Evolutionary conservation across 1,140 invertebrate genomes (phyloP).

Genomic region (Scylla paramamosain): DNA sequence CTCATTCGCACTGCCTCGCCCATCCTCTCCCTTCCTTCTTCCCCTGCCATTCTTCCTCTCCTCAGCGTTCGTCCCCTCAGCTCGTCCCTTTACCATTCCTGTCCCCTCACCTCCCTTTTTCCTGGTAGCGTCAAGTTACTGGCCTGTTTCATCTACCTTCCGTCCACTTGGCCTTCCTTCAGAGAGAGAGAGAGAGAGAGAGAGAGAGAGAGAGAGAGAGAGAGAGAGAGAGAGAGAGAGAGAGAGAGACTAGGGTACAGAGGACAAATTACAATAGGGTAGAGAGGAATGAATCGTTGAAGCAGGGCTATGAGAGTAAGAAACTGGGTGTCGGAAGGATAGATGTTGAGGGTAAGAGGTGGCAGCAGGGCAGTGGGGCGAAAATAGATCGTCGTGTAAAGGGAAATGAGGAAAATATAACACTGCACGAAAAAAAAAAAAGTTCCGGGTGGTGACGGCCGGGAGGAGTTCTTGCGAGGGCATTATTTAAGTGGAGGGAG

Average conservation of each 20-base stretch:
- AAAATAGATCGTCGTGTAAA: background rate
- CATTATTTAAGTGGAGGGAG: background rate
- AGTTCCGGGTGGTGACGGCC: background rate
- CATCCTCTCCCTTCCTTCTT: too few relatives aligned
- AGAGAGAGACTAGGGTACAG: background rate
- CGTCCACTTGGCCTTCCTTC: too few relatives aligned
- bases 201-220: conserved; percentile 3
- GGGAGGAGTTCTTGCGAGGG: background rate
- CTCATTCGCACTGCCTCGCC: too few relatives aligned
- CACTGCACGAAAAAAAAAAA: too few relatives aligned
- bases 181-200: conserved; percentile 15
- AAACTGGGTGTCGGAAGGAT: background rate
- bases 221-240: conserved; percentile 3
- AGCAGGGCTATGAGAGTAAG: background rate
- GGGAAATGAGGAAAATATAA: background rate
- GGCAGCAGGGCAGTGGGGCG: background rate
- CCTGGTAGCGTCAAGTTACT: too few relatives aligned
- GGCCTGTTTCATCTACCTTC: too few relatives aligned
- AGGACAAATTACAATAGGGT: background rate
- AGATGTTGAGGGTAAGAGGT: background rate
- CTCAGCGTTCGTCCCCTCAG: too few relatives aligned
- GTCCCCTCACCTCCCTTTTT: too few relatives aligned
- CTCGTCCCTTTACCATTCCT: too few relatives aligned
- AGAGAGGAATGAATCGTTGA: background rate
- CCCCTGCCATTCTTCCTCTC: too few relatives aligned